A percentile compares a stretch with the other conserved stretches of the same genome.
Conservation (phyloP, 2,113 vertebrate species). For the Callocephalon fimbriatum region DNA sequence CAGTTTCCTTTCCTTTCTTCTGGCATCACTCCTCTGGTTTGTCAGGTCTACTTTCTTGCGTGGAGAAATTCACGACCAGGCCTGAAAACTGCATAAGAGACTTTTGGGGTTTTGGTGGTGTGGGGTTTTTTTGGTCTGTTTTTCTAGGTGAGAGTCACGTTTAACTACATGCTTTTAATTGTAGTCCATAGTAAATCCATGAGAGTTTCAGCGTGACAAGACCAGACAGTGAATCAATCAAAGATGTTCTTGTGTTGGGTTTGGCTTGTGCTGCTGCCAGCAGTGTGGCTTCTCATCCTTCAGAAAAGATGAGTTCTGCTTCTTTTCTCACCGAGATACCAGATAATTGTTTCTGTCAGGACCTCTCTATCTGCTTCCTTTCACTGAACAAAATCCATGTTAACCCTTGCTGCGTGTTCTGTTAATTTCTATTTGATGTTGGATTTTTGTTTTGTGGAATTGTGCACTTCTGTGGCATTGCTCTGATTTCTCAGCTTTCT, state of each 20-base stretch:
- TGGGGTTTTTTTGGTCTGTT: neutral
- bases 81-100: neutral
- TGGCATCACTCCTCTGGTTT: neutral
- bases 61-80: neutral
- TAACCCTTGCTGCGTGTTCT: neutral
- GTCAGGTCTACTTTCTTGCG: neutral
- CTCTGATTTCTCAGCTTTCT: neutral
- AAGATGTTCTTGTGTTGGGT: neutral
- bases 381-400: neutral
- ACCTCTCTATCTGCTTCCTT: neutral
- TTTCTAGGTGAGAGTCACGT: neutral
- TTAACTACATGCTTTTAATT: neutral
- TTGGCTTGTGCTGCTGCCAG: neutral
- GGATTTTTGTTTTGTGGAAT: neutral
- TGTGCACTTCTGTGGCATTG: neutral
- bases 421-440: neutral
- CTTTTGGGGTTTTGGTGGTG: neutral
- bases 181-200: neutral
- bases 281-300: neutral
- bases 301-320: neutral
- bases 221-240: neutral
- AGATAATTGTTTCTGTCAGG: constrained; percentile 22
- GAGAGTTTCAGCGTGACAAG: neutral
- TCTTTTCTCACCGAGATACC: neutral
- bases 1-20: neutral